Base-by-base conservation (phyloP, 2,797 vertebrate genomes). In the Pempheris klunzingeri region DNA sequence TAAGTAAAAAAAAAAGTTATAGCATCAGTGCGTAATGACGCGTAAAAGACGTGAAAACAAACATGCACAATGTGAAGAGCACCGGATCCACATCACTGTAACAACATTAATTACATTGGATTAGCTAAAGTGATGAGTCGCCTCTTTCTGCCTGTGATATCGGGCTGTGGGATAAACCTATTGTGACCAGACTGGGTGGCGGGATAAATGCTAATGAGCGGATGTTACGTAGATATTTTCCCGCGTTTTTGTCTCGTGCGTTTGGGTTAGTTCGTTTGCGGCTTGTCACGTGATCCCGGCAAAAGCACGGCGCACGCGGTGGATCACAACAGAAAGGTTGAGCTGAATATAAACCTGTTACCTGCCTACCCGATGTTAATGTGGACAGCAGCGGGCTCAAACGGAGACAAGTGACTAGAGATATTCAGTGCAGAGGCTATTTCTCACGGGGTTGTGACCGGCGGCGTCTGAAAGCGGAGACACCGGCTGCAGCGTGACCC, bases 201-300 rank as follows among this genome's bases (percentile, higher is more conserved):
- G 80, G 61, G 55, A 75, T 44, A 76, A 36, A 79, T 52, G 76
- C 49, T 30, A 77, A 87, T 57, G 2, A 90, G 60, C 91, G 92
- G 92, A 94, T 82, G 76, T 93, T 86, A 63, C 93, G 92, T 91
- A 46, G 0, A 17, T 0, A 22, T 62, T 91, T 94, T 94, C 93
- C 91, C 93, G 93, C 93, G 93, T 84, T 94, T 93, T 93, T 46
- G 0, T 55, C 59, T 24, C 9, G 5, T 32, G 62, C 17, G 38
- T 71, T 81, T 78, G 88, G 86, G 85, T 89, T 7, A 0, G 87
- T 65, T 93, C 34, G 90, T 86, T 93, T 88, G 4, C 2, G 1
- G 0, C 12, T 7, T 11, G 6, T 81, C 79, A 77, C 61, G 50
- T 81, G 77, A 72, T 30, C 9, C 4, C 11, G 1, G 7, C 8